Base-by-base conservation (phyloP, 2,797 vertebrate genomes). In the Acrocephalus scirpaceus region DNA sequence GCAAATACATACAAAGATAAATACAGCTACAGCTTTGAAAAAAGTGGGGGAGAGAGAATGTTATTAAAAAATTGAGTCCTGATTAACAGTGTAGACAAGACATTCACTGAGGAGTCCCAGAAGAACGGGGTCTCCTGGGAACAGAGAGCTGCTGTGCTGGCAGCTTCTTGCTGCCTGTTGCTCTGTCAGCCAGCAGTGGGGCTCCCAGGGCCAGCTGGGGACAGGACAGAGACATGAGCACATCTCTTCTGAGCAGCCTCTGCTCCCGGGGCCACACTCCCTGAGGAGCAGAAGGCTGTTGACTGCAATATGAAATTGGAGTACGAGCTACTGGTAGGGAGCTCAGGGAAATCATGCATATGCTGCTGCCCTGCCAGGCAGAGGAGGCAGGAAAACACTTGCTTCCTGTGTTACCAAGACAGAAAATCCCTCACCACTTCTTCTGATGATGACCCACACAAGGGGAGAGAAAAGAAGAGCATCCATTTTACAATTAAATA, bases 101-200 rank as follows among this genome's bases (percentile, higher is more conserved):
- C 13, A 17, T n/a, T 44, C 29, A 7, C 21, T 19, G 8, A 4
- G 34, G 34, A 67, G 15, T 47, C 64, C 30, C 62, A 47, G 62
- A 8, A 73, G 74, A 85, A 86, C 10, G 4, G 23, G 6, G 4
- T 86, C 77, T 89, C 34, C 30, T 30, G 86, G 50, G 92, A 79
- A 5, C 16, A 36, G 70, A 58, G 51, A 57, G 64, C 90, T 95
- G 92, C 77, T 94, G 83, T 42, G 32, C 57, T 73, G 84, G 40
- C 57, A 72, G 85, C 64, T n/a, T 42, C 58, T 0, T 3, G 36
- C 65, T 57, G 72, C 22, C n/a, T 56, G 78, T 45, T 45, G 70
- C 48, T 79, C 57, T 34, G 22, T 42, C 50, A 88, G 85, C 7
- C 77, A 86, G 56, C 53, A 78, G 44, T 1, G 14, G 21, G 23